Conservation (phyloP, 2,888 invertebrate genomes). For the Trachelus troglodyta region DNA sequence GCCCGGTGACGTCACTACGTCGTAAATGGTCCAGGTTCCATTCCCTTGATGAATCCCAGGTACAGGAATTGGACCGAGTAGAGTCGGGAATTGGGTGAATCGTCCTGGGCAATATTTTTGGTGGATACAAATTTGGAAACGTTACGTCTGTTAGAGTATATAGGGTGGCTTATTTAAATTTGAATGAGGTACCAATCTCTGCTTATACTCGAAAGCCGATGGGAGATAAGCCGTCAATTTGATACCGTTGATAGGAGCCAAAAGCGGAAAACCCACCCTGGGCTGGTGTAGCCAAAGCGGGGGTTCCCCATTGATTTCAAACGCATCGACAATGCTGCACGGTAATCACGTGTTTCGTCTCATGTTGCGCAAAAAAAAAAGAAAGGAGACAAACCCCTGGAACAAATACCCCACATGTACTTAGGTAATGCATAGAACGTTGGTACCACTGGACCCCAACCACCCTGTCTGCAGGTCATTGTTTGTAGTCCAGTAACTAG, state of each 20-base stretch:
- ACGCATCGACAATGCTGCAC: conserved; percentile 4
- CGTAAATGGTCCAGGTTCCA: too few species aligned
- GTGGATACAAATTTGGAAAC: not conserved
- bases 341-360: conserved; percentile 26
- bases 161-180: conserved; percentile 34
- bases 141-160: not conserved
- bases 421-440: conserved; percentile 3
- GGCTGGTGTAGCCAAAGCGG: conserved; percentile 11
- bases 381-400: conserved; percentile 3
- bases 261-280: conserved; percentile 15
- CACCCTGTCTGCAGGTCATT: not conserved
- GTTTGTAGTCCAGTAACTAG: not conserved
- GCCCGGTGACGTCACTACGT: too few species aligned
- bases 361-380: conserved; percentile 22
- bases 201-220: conserved; percentile 37
- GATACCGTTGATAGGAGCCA: conserved; percentile 37
- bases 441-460: not conserved
- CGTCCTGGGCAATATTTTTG: not conserved
- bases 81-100: too few species aligned
- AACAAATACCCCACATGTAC: conserved; percentile 19
- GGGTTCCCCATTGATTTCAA: conserved; percentile 7
- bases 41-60: not conserved
- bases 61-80: not conserved
- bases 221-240: conserved; percentile 41
- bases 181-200: conserved; percentile 32